Base-by-base conservation (phyloP, 2,888 invertebrate species). In the Dynastes maya region DNA sequence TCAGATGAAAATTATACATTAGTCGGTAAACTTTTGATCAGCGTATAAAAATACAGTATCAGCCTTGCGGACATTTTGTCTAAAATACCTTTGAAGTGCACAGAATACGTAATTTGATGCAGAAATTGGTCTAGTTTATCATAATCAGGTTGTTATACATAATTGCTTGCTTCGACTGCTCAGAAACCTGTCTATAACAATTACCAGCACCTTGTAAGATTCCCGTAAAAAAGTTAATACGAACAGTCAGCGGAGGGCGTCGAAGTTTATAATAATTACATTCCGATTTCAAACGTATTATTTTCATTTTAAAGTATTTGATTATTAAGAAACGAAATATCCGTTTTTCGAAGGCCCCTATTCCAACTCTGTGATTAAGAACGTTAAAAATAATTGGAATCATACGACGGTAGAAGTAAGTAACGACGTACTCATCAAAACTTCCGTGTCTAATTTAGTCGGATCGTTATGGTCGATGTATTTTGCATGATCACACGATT, bases 341-440 rank as follows among this genome's bases (percentile, higher is more conserved):
- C 40, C 13, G 16, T 13, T 40, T 65, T 65, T 40, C n/a, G 40
- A 51, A 65, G 40, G 58, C 61, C 67, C 49, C 75, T 67, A 51
- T 75, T 75, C 75, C 75, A 67, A 32, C 58, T 67, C 68, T 65
- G 58, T 75, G 67, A 78, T 78, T 78, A 78, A 68, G 40, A 65
- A 67, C 55, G 67, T 78, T 68, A 68, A 55, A 67, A 64, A 61
- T 75, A 75, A 78, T 78, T 72, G 75, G 40, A 58, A 75, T 78
- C 75, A 78, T 61, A 32, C 13, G 67, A 55, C 68, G 40, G 55
- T 32, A 74, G 51, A 53, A 71, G 40, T 22, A 53, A 71, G 63
- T 71, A 78, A 78, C 71, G 71, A 78, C 71, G 71, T 63, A 49
- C 51, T 40, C 45, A 16, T 40, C 49, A 5, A 9, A 16, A 27